These are phyloP conservation scores for Melanotaenia maccullochi DNA, from an alignment of 2,797 vertebrate species.

Conservation along the genomic window DNA sequence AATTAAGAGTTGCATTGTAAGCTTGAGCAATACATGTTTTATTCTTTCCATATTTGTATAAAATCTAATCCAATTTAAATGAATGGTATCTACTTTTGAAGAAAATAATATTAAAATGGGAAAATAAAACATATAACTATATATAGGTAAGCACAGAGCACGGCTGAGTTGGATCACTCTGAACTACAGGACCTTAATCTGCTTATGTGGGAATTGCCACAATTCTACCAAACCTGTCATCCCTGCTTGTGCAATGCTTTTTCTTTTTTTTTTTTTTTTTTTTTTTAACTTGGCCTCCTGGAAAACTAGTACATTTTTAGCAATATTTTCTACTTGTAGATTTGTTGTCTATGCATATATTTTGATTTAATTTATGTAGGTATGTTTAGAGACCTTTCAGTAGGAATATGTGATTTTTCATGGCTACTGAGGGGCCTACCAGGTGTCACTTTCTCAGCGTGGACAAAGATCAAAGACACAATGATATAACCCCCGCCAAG, in stretches of 20 bases:
- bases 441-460: slow-evolving; percentile 53
- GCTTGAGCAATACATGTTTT: background rate
- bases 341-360: background rate
- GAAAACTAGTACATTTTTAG: background rate
- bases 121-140: background rate
- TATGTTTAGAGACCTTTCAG: slow-evolving; percentile 11
- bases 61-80: background rate
- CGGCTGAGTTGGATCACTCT: background rate
- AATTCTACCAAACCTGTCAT: background rate
- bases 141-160: no score
- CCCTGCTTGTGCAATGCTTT: background rate
- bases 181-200: background rate
- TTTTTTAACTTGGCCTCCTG: background rate
- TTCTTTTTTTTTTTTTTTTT: background rate
- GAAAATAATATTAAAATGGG: background rate
- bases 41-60: background rate
- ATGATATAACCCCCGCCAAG: slow-evolving; percentile 33
- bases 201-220: background rate
- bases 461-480: slow-evolving; percentile 57
- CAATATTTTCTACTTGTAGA: background rate
- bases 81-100: no score
- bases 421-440: slow-evolving; percentile 20
- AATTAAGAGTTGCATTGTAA: background rate
- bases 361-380: background rate
- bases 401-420: slow-evolving; percentile 26